Conservation (phyloP, 2,797 vertebrate genomes). For the Epinephelus coioides region DNA sequence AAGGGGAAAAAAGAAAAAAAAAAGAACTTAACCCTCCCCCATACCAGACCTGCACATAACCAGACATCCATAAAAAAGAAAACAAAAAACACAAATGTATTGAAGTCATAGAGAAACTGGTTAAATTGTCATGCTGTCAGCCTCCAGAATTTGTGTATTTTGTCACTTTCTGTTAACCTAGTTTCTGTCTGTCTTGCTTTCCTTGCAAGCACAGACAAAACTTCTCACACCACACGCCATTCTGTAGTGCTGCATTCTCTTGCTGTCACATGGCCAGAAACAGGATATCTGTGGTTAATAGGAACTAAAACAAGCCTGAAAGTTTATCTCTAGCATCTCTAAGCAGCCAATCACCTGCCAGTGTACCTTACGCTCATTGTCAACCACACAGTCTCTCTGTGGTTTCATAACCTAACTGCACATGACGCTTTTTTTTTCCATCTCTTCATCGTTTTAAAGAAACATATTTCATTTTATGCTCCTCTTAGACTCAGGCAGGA, state of each 20-base stretch:
- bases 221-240: constrained; percentile 38
- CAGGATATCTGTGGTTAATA: constrained; percentile 89
- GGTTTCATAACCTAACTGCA: constrained; percentile 82
- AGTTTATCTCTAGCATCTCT: constrained; percentile 81
- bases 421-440: constrained; percentile 67
- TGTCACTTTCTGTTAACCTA: constrained; percentile 6
- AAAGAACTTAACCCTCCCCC: too few relatives aligned
- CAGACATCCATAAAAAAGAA: too few relatives aligned
- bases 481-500: background rate
- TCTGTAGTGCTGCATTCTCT: constrained; percentile 60
- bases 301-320: constrained; percentile 82
- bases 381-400: constrained; percentile 81
- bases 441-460: constrained; percentile 38
- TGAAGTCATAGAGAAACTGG: too few relatives aligned
- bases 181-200: constrained; percentile 13
- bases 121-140: too few relatives aligned
- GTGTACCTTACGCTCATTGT: constrained; percentile 85
- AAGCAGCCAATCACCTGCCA: constrained; percentile 88
- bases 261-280: constrained; percentile 81
- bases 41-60: too few relatives aligned
- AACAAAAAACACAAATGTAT: too few relatives aligned
- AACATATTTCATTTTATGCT: constrained; percentile 32
- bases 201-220: constrained; percentile 28
- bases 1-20: too few relatives aligned
- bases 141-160: background rate